A percentile compares a stretch with the other conserved stretches of the same genome.
These are phyloP conservation scores for Leptopilina myrica DNA, from an alignment of 2,888 invertebrate genomes.

Conservation along the genomic window DNA sequence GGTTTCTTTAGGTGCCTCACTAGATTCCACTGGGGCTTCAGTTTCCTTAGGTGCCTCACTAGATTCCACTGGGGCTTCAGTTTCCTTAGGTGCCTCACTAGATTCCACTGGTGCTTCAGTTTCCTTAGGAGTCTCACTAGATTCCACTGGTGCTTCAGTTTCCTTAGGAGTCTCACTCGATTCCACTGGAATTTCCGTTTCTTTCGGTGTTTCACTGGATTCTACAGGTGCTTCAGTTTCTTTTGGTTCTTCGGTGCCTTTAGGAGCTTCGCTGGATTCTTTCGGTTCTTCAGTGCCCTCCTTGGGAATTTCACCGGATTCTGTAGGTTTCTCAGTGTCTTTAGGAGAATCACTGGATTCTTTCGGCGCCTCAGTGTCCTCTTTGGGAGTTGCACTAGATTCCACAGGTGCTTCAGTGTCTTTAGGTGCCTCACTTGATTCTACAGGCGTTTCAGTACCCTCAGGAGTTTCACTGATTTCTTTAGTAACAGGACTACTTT, in stretches of 20 bases:
- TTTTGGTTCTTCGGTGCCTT: neutral
- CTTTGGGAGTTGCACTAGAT: conserved; percentile 40
- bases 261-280: conserved; percentile 44
- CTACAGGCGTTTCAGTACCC: conserved; percentile 8
- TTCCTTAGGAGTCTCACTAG: neutral
- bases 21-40: conserved; percentile 14
- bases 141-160: conserved; percentile 4
- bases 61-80: conserved; percentile 36
- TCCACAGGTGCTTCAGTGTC: conserved; percentile 8
- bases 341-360: conserved; percentile 44
- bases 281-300: conserved; percentile 29
- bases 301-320: conserved; percentile 40
- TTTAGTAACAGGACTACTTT: conserved; percentile 45
- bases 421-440: conserved; percentile 43
- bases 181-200: conserved; percentile 36
- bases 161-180: conserved; percentile 38
- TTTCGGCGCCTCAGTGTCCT: conserved; percentile 29
- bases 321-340: neutral
- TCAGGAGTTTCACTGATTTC: conserved; percentile 46
- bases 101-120: conserved; percentile 13
- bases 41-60: conserved; percentile 32
- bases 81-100: conserved; percentile 33
- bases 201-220: conserved; percentile 40
- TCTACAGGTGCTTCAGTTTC: conserved; percentile 41
- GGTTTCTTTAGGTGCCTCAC: neutral